Evolutionary conservation across 2,888 invertebrate genomes (phyloP).

Genomic region (Linnaemya vulpina): DNA sequence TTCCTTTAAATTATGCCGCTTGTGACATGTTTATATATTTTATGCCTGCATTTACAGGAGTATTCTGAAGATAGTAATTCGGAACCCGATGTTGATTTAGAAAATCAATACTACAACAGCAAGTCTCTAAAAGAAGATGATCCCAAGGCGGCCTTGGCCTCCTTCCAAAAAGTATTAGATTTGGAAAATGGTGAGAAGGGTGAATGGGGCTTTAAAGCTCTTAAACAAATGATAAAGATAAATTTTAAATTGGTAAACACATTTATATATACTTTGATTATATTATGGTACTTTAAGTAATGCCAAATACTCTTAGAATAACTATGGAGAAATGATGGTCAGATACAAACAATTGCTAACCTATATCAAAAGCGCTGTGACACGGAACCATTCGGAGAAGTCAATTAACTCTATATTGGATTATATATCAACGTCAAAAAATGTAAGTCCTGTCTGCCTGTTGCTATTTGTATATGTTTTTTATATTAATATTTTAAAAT

Average conservation of each 20-base stretch:
- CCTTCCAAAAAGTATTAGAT: slow-evolving; percentile 97
- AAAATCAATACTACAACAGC: slow-evolving; percentile 99
- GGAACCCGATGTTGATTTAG: slow-evolving; percentile 99
- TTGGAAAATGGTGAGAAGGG: slow-evolving; percentile 99
- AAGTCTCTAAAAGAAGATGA: slow-evolving; percentile 99
- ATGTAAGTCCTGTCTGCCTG: slow-evolving; percentile 86
- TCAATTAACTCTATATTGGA: slow-evolving; percentile 99
- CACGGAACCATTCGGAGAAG: slow-evolving; percentile 99
- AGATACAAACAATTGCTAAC: slow-evolving; percentile 97
- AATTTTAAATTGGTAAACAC: slow-evolving; percentile 95
- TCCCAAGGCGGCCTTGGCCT: slow-evolving; percentile 94
- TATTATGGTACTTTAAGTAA: background rate
- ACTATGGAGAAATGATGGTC: slow-evolving; percentile 97
- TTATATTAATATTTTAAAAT: background rate
- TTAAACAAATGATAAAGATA: slow-evolving; percentile 99
- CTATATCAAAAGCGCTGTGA: slow-evolving; percentile 99
- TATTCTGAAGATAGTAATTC: slow-evolving; percentile 99
- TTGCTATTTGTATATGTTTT: background rate
- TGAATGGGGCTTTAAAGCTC: slow-evolving; percentile 99
- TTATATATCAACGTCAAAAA: slow-evolving; percentile 99
- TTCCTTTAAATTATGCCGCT: slow-evolving; percentile 29
- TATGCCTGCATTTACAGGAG: slow-evolving; percentile 86
- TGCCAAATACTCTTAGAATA: slow-evolving; percentile 85
- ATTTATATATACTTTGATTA: background rate
- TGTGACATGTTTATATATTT: background rate